Conservation (phyloP, 2,113 vertebrate species). For the Sinocyclocheilus anshuiensis region DNA sequence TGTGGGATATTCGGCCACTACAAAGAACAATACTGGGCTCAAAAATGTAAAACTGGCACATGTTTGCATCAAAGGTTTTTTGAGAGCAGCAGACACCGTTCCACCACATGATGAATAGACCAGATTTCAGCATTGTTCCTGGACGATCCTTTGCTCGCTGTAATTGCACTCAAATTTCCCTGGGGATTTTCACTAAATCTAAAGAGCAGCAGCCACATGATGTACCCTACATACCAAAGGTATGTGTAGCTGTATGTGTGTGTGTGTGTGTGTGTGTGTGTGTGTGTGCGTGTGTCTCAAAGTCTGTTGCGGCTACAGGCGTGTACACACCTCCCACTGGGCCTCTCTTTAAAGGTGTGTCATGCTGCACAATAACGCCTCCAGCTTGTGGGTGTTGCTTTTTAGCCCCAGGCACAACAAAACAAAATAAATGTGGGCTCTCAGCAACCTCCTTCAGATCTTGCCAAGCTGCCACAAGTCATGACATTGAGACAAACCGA, state of each 20-base stretch:
- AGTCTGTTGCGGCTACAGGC: conserved; percentile 54
- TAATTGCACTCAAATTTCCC: conserved; percentile 51
- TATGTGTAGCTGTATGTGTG: conserved; percentile 36
- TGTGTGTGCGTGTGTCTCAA: not conserved
- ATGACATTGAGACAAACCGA: conserved; percentile 56
- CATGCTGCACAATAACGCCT: conserved; percentile 40
- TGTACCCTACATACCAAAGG: conserved; percentile 28
- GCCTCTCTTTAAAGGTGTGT: conserved; percentile 67
- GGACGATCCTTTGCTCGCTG: conserved; percentile 42
- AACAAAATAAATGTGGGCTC: conserved; percentile 58
- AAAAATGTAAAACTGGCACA: conserved; percentile 18
- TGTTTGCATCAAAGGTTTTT: conserved; percentile 35
- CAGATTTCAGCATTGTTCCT: conserved; percentile 46
- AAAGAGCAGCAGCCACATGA: conserved; percentile 48
- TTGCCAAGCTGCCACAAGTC: conserved; percentile 58
- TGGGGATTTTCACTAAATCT: conserved; percentile 38
- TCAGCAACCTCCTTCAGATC: conserved; percentile 59
- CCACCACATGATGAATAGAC: conserved; percentile 38
- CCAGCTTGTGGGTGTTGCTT: conserved; percentile 52
- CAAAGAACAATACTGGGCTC: conserved; percentile 8
- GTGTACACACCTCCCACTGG: conserved; percentile 57
- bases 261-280: conserved; percentile 19
- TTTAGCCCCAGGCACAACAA: conserved; percentile 60
- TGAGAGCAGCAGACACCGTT: conserved; percentile 29
- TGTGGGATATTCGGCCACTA: conserved; percentile 8